Conservation (phyloP, 2,888 invertebrate species). For the Aromia moschata region DNA sequence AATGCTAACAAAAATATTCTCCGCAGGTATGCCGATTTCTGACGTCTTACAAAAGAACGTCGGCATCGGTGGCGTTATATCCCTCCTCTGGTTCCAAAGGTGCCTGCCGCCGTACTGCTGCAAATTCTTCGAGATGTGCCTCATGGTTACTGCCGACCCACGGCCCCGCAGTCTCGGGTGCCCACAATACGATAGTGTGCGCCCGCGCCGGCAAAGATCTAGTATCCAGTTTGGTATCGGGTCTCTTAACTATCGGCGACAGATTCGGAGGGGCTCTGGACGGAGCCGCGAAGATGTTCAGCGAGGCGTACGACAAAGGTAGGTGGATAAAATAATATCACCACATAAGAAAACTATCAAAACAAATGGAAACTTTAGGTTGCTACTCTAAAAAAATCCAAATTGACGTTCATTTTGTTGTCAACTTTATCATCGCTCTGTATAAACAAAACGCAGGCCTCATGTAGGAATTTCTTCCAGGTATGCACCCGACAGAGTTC, state of each 20-base stretch:
- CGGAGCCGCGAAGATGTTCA: constrained; percentile 97
- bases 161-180: constrained; percentile 96
- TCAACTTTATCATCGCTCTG: neutral
- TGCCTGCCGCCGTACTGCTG: constrained; percentile 93
- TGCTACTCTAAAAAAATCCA: too few relatives aligned
- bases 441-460: too few relatives aligned
- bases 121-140: constrained; percentile 98
- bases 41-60: constrained; percentile 92
- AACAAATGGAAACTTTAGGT: too few relatives aligned
- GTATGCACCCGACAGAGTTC: constrained; percentile 96
- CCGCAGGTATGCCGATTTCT: constrained; percentile 80
- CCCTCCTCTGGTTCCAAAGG: constrained; percentile 97
- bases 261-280: constrained; percentile 98
- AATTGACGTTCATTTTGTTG: too few relatives aligned
- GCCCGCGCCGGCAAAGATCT: constrained; percentile 98
- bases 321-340: constrained; percentile 16
- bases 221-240: constrained; percentile 95
- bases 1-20: too few relatives aligned
- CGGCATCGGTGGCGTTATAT: constrained; percentile 97
- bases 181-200: constrained; percentile 98
- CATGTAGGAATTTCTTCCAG: constrained; percentile 30
- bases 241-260: constrained; percentile 97
- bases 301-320: constrained; percentile 94
- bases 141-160: constrained; percentile 99
- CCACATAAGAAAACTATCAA: too few relatives aligned